These are phyloP conservation scores for Galeopterus variegatus DNA, from an alignment of 2,113 vertebrate genomes.

Conservation along the genomic window DNA sequence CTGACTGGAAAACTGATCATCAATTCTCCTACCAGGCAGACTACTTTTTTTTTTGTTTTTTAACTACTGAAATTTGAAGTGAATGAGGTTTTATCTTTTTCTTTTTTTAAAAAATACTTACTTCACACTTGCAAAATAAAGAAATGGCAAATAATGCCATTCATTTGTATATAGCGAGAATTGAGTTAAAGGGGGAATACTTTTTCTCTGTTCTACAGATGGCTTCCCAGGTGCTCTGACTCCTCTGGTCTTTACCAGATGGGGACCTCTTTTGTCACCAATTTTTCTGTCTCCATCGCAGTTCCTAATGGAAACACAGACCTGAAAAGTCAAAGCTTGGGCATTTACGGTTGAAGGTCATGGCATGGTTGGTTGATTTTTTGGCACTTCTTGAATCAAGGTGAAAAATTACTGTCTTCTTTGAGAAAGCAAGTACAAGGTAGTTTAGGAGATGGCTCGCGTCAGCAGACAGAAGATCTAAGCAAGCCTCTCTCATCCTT, in stretches of 20 bases:
- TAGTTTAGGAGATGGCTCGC: slow-evolving; percentile 18
- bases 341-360: slow-evolving; percentile 44
- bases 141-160: slow-evolving; percentile 24
- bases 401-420: slow-evolving; percentile 21
- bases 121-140: slow-evolving; percentile 27
- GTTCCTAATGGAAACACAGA: slow-evolving; percentile 27
- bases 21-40: background rate
- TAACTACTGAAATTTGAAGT: slow-evolving; percentile 17
- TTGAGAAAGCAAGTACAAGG: background rate
- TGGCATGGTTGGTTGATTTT: background rate
- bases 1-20: background rate
- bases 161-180: background rate
- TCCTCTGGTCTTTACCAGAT: slow-evolving; percentile 1
- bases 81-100: slow-evolving; percentile 1
- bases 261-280: slow-evolving; percentile 61
- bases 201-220: background rate
- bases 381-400: slow-evolving; percentile 38
- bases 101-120: background rate
- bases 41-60: slow-evolving; percentile 13
- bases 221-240: background rate
- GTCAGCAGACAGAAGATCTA: slow-evolving; percentile 1
- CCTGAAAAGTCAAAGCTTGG: slow-evolving; percentile 13
- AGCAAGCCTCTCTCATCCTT: background rate
- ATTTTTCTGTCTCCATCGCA: slow-evolving; percentile 31
- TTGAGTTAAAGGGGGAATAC: slow-evolving; percentile 4